Base-by-base conservation (phyloP, 2,113 vertebrate genomes). In the Vulpes ferrilata region DNA sequence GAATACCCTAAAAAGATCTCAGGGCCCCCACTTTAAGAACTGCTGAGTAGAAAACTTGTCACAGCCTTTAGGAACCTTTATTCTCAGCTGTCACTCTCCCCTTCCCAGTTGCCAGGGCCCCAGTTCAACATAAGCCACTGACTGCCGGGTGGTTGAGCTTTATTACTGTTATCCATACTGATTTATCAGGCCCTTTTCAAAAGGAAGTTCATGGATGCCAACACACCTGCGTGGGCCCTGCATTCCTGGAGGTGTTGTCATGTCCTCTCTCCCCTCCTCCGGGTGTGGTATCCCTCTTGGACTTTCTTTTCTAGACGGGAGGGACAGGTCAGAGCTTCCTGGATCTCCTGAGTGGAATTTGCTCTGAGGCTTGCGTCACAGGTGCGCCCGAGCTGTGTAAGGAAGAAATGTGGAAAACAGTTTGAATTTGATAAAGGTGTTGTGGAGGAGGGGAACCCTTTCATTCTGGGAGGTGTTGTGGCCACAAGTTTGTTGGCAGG, bases 171-270 rank as follows among this genome's bases (percentile, higher is more conserved):
- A 96, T 90, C 57, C 0, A 59, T 55, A 74, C 87, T 94, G 90
- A 97, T 96, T 83, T 95, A 96, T 94, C 97, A 82, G 80, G 81
- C 19, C 60, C 80, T 93, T 83, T 95, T 8, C 11, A 90, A 85
- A 86, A 98, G 98, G 97, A 98, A 97, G 81, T 96, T 59, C 22
- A 4, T 7, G 88, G 94, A 62, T 94, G 96, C 96, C 98, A 98
- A 19, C 53, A 17, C 96, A 98, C 97, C 98, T 97, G 96, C 65
- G 96, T 97, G 95, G 98, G 97, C 95, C 80, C 71, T 65, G 65
- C 95, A 98, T 98, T 98, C 98, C 95, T 97, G 60, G 76, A 95
- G 95, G 48, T 88, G 88, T 65, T 8, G 94, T 98, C 98, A 98
- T 10, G 64, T 95, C 93, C 97, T 96, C 95, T 87, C 55, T 83